These are phyloP conservation scores for Drusus annulatus DNA, from an alignment of 1,140 invertebrate genomes.

Conservation along the genomic window DNA sequence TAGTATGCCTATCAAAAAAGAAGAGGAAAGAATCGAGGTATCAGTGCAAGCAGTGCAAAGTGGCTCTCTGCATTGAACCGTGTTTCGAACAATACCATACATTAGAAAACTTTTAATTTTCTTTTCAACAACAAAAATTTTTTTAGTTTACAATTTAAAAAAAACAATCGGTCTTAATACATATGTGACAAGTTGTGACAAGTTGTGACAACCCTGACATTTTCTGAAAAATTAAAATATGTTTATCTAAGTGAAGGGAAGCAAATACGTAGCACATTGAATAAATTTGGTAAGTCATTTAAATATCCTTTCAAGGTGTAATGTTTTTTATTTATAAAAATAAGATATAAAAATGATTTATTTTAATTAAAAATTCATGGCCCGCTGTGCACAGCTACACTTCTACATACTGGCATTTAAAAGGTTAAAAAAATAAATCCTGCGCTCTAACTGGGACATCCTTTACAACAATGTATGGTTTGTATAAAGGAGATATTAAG, in stretches of 20 bases:
- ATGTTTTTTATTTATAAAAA: slow-evolving; percentile 34
- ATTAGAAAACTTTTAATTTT: slow-evolving; percentile 39
- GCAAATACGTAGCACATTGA: slow-evolving; percentile 21
- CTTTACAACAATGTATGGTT: no score
- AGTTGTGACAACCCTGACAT: slow-evolving; percentile 41
- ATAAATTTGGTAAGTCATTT: slow-evolving; percentile 7
- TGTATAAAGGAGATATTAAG: no score
- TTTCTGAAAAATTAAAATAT: not conserved
- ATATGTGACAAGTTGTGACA: slow-evolving; percentile 41
- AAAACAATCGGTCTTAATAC: no score
- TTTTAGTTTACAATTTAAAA: no score
- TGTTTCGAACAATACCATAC: slow-evolving; percentile 51
- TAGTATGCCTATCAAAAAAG: slow-evolving; percentile 44
- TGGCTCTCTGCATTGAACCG: slow-evolving; percentile 47
- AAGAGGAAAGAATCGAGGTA: slow-evolving; percentile 48
- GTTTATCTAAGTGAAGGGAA: slow-evolving; percentile 37
- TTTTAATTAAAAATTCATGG: slow-evolving; percentile 21
- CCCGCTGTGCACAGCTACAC: slow-evolving; percentile 1
- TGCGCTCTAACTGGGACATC: no score
- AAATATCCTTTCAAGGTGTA: slow-evolving; percentile 13
- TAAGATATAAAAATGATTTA: slow-evolving; percentile 28
- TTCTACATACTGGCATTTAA: no score
- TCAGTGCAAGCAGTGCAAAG: slow-evolving; percentile 46
- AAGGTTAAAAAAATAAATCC: no score
- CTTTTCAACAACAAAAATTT: not conserved